Evolutionary conservation across 1,140 invertebrate genomes (phyloP).

Genomic region (Apis mellifera): Amel_HAv3.1 CM009941.2:11526501-11527000

Average conservation of each 20-base stretch:
- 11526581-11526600: no score
- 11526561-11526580: no score
- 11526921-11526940: not conserved
- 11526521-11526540: no score
- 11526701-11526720: not conserved
- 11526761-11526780: not conserved
- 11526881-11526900: not conserved
- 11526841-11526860: not conserved
- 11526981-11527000: conserved; percentile 13
- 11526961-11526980: conserved; percentile 43
- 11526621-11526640: not conserved
- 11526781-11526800: no score
- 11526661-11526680: not conserved
- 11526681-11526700: no score
- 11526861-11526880: not conserved
- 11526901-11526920: not conserved
- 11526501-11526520: no score
- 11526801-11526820: not conserved
- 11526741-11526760: no score
- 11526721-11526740: not conserved
- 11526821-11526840: no score
- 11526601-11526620: no score
- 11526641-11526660: not conserved
- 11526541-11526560: no score
- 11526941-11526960: not conserved